phyloP scores from a whole-genome alignment of 2,797 vertebrate species.

The Sebastes hubbsi region DNA sequence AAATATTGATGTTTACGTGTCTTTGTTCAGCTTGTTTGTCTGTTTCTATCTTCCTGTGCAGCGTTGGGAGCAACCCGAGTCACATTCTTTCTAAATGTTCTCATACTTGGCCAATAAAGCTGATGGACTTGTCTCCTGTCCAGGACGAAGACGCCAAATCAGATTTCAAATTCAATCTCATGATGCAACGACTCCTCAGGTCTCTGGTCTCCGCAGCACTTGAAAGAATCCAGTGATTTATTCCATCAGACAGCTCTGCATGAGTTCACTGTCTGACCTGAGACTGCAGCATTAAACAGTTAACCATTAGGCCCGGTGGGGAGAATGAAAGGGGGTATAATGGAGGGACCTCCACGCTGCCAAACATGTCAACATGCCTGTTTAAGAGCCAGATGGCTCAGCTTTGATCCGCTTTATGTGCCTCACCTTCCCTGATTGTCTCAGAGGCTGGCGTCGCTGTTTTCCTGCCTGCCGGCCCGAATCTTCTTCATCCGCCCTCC shows the following conservation, averaged over 20 bases:
- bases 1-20: too few relatives aligned
- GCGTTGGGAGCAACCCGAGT: not conserved
- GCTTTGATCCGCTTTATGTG: constrained; percentile 61
- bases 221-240: constrained; percentile 26
- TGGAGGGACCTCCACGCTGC: constrained; percentile 35
- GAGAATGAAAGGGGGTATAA: constrained; percentile 34
- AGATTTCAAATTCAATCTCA: not conserved
- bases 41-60: not conserved
- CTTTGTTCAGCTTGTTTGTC: too few relatives aligned
- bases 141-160: not conserved
- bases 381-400: constrained; percentile 50
- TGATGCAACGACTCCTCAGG: not conserved
- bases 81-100: not conserved
- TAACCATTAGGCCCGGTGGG: constrained; percentile 26
- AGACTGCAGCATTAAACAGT: constrained; percentile 23
- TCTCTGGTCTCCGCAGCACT: not conserved
- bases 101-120: not conserved
- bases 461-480: constrained; percentile 32
- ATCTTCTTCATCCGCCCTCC: constrained; percentile 16
- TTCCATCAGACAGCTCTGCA: constrained; percentile 26
- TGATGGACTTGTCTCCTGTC: not conserved
- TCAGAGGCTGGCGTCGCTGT: constrained; percentile 25
- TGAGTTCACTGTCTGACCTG: constrained; percentile 55
- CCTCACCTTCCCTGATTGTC: constrained; percentile 56
- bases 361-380: constrained; percentile 54